Evolutionary conservation across 1,140 invertebrate genomes (phyloP), one percentile per base, ranked within the genome.

Genomic region (Callitettix versicolor): DNA sequence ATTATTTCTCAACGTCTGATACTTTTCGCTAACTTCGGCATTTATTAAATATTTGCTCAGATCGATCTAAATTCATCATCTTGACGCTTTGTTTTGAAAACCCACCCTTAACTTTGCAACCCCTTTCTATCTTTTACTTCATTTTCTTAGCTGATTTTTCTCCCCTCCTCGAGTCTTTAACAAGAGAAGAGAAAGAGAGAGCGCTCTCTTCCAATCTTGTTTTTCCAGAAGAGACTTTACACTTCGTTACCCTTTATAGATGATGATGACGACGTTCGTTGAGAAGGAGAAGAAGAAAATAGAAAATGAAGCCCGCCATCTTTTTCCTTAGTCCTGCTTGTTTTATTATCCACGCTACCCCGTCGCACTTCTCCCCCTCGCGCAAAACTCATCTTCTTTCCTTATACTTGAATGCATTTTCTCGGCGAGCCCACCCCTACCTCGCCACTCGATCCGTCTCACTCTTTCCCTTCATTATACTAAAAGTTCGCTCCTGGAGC

Each of bases 391-490:
- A 53, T 53, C 50, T 53, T 53, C 50, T 53, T 53, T 53, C 50
- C 50, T 53, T 53, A 21, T 53, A 53, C 50, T 53, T 42, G 50
- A 53, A 53, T 53, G 50, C 50, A 53, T 53, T 53, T 42, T 38
- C 50, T 26, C 38, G 5, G 33, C 3, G 12, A 17, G n/a, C 34
- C 49, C 34, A 20, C 49, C 49, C 30, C 17, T 2, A n/a, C 22
- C 50, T n/a, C 12, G 11, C 40, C 49, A 17, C 15, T 30, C 49
- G 21, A 46, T 22, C 30, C 14, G 14, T 36, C 34, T 17, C 49
- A 14, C 49, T 40, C 49, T 42, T 24, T 53, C 50, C 26, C 24
- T 53, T 53, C 50, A 51, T 51, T 51, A 51, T 51, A 15, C 30
- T 40, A 24, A 51, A 51, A 40, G 49, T 40, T 40, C 34, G 12